These are phyloP conservation scores for Bombus waltoni DNA, from an alignment of 1,140 invertebrate genomes.

Conservation along the genomic window DNA sequence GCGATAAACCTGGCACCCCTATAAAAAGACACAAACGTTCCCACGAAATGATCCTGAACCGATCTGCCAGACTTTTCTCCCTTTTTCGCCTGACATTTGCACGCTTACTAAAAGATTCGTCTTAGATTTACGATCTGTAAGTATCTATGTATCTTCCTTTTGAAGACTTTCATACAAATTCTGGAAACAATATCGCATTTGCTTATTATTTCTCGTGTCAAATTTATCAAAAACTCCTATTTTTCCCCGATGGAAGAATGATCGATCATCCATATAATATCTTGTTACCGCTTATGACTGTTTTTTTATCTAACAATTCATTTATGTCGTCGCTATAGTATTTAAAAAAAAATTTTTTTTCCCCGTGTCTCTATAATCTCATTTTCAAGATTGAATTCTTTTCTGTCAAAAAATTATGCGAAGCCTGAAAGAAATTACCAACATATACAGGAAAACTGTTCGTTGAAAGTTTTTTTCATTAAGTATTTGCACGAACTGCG, in stretches of 20 bases:
- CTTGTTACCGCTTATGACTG: no score
- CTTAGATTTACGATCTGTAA: constrained; percentile 31
- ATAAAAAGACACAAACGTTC: constrained; percentile 44
- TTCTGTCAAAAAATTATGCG: background rate
- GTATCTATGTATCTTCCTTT: no score
- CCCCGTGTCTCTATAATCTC: no score
- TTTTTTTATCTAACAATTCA: background rate
- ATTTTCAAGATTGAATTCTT: background rate
- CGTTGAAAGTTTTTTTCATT: background rate
- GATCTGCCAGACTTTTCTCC: constrained; percentile 16
- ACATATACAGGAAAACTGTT: no score
- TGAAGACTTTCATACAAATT: background rate
- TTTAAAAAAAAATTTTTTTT: background rate
- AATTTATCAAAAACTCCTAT: background rate
- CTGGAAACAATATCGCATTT: background rate
- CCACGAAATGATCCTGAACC: constrained; percentile 28
- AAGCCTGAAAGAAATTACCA: no score
- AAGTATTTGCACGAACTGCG: background rate
- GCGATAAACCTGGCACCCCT: constrained; percentile 25
- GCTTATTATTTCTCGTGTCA: background rate
- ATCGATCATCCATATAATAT: background rate
- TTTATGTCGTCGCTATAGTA: background rate
- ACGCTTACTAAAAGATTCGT: constrained; percentile 5
- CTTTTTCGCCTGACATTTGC: background rate
- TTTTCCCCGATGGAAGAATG: background rate